Conservation (phyloP, 2,113 vertebrate species). For the Perca schrenkii region DNA sequence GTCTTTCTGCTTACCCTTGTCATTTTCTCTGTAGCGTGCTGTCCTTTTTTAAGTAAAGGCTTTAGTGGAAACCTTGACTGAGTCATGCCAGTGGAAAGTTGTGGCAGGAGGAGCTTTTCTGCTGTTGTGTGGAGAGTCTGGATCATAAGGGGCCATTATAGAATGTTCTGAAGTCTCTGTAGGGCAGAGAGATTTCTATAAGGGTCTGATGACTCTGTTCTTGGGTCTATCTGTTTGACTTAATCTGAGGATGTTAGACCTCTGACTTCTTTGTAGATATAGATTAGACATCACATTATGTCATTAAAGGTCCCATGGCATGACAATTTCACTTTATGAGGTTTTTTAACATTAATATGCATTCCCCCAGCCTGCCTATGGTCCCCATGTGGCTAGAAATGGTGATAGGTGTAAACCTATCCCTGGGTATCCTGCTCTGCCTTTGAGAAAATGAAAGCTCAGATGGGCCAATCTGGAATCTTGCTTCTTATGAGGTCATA, state of each 20-base stretch:
- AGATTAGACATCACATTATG: background rate
- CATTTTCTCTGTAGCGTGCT: background rate
- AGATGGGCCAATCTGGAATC: too few relatives aligned
- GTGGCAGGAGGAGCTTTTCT: constrained; percentile 49
- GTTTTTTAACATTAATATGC: too few relatives aligned
- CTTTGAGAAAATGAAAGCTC: too few relatives aligned
- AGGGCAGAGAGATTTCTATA: background rate
- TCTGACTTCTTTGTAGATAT: background rate
- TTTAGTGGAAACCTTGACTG: constrained; percentile 53
- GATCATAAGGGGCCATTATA: constrained; percentile 18
- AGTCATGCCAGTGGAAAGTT: constrained; percentile 62
- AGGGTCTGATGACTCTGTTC: constrained; percentile 19
- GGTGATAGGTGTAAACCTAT: too few relatives aligned
- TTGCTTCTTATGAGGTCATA: too few relatives aligned
- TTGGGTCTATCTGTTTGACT: background rate
- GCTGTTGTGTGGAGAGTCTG: constrained; percentile 33
- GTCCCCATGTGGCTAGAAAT: too few relatives aligned
- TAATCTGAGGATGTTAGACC: background rate
- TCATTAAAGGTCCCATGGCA: background rate
- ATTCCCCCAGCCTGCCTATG: too few relatives aligned
- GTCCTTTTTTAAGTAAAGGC: constrained; percentile 28
- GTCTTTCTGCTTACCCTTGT: constrained; percentile 33
- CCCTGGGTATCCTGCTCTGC: too few relatives aligned
- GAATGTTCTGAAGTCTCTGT: background rate
- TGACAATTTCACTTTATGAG: too few relatives aligned